Evolutionary conservation across 2,113 vertebrate species (phyloP), one percentile per base, ranked within the genome.

Genomic region (Scartelaos histophorus): DNA sequence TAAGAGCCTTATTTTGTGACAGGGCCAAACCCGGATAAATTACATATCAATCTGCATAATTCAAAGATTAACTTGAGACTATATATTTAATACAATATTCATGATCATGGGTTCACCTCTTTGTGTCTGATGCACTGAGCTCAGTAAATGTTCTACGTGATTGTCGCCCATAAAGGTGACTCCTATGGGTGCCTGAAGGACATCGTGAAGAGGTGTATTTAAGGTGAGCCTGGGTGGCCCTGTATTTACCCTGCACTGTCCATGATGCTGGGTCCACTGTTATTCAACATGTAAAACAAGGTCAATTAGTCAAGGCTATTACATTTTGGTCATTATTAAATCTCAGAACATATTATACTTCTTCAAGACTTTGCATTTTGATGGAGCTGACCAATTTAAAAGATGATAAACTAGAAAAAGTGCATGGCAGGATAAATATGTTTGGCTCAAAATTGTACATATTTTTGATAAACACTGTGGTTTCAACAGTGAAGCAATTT

Each of bases 241-340:
- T 87, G 80, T 89, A 75, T 90, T 91, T 92, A 87, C 75, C 78
- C 24, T 43, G 61, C 53, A 78, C 80, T 78, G 69, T 74, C 73
- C 75, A 79, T 68, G 85, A 88, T 85, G 88, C 81, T 66, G 86
- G 85, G 62, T 74, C 80, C 24, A 24, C 53, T 46, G 84, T 73
- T 60, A 15, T 38, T 3, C 21, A 60, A 21, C 81, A 67, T 34
- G 69, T 79, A 78, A 46, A 71, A 69, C 56, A 66, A 74, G 82
- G 65, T 66, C 13, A 13, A 29, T 29, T 29, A 29, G 57, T n/a
- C 49, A 64, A 70, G 67, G 74, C 38, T 24, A 2, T 45, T 45
- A 13, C 7, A 45, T 45, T 45, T 45, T 45, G 43, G 43, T 7
- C 3, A 16, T 16, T 47, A 47, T 47, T 51, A 19, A 7, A 51